Conservation (phyloP, 2,113 vertebrate species). For the Equus przewalskii region DNA sequence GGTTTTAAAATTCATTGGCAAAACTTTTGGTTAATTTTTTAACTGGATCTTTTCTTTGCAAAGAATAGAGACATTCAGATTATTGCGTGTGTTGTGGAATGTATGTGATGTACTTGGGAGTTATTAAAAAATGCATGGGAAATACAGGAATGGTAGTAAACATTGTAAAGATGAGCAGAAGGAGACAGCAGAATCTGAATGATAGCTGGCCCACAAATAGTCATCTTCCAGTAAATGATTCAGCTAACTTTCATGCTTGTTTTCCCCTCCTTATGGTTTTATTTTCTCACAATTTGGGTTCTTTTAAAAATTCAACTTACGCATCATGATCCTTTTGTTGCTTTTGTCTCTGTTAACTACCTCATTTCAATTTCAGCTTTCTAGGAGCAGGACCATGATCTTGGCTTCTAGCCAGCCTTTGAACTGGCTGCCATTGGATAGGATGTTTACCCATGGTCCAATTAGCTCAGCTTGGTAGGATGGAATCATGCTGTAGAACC, state of each 20-base stretch:
- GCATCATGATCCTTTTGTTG: neutral
- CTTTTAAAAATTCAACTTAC: neutral
- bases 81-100: neutral
- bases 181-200: neutral
- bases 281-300: neutral
- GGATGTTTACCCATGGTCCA: neutral
- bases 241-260: neutral
- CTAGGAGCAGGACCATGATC: neutral
- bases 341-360: neutral
- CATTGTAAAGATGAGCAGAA: neutral
- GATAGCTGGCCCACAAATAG: neutral
- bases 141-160: neutral
- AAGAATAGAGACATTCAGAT: neutral
- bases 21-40: neutral
- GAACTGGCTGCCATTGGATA: neutral
- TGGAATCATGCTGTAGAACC: neutral
- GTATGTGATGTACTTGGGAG: neutral
- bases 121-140: neutral
- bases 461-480: neutral
- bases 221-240: neutral
- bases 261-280: neutral
- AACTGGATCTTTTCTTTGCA: neutral
- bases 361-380: constrained; percentile 11
- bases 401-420: neutral
- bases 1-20: neutral